Conservation (phyloP, 2,888 invertebrate species). For the Pandemis cinnamomeana region DNA sequence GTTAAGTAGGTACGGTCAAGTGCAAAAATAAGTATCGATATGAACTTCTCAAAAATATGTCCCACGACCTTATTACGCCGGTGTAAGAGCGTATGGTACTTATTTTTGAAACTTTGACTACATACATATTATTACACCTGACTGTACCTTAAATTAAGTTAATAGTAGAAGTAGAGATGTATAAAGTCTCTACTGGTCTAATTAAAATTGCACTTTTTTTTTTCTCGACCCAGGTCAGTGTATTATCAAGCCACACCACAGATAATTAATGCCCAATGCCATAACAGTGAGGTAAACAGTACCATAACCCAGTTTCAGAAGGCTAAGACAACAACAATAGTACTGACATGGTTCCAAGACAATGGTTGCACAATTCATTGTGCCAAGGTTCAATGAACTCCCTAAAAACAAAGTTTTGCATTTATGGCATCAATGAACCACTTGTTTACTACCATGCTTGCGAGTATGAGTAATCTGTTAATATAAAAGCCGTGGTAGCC, state of each 20-base stretch:
- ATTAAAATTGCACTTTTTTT: no score
- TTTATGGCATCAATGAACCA: not conserved
- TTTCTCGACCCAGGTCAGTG: not conserved
- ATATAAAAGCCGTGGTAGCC: not conserved
- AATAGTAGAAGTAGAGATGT: no score
- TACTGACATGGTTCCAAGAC: constrained; percentile 37
- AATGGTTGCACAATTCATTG: constrained; percentile 39
- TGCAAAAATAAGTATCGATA: no score
- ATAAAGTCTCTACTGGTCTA: no score
- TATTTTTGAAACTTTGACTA: no score
- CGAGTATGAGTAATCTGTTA: not conserved
- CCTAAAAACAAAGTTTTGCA: constrained; percentile 16
- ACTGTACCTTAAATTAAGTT: no score
- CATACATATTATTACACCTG: no score
- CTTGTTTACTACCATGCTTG: not conserved
- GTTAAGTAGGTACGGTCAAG: no score
- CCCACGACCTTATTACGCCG: no score
- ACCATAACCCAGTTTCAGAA: constrained; percentile 38
- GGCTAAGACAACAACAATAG: constrained; percentile 37
- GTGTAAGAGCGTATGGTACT: no score
- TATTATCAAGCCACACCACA: not conserved
- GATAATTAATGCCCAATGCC: constrained; percentile 17
- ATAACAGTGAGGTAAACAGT: constrained; percentile 27
- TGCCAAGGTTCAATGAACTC: constrained; percentile 20
- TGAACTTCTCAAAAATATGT: no score